These are phyloP conservation scores for Spinibarbus caldwelli DNA, from an alignment of 2,797 vertebrate species.

Conservation along the genomic window DNA sequence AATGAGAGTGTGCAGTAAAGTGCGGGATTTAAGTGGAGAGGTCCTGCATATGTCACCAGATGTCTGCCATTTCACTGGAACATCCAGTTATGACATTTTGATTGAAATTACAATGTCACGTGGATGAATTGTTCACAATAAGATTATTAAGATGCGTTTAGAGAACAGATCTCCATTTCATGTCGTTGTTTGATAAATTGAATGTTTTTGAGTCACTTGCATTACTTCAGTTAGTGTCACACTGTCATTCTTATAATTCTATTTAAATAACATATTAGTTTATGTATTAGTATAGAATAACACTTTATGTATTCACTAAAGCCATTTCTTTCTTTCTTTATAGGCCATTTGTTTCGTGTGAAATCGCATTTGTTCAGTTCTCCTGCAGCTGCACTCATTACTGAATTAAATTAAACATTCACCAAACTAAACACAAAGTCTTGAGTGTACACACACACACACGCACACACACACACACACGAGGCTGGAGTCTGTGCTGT, in stretches of 20 bases:
- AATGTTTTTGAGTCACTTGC: neutral
- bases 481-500: neutral
- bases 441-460: constrained; percentile 12
- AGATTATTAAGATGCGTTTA: neutral
- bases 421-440: constrained; percentile 30
- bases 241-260: neutral
- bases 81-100: neutral
- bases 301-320: neutral
- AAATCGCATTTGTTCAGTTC: constrained; percentile 13
- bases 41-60: too few species aligned
- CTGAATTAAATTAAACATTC: constrained; percentile 43
- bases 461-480: too few species aligned
- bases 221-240: neutral
- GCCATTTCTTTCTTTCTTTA: neutral
- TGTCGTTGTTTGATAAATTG: neutral
- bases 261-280: neutral
- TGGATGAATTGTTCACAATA: neutral
- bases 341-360: neutral
- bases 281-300: neutral
- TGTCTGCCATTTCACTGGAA: neutral
- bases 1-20: neutral
- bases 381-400: constrained; percentile 41
- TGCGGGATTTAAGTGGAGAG: neutral
- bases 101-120: neutral
- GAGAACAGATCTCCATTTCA: neutral